A percentile compares a stretch with the other conserved stretches of the same genome.
Conservation (phyloP, 2,888 invertebrate genomes). For the Gandaritis pyraliata region DNA sequence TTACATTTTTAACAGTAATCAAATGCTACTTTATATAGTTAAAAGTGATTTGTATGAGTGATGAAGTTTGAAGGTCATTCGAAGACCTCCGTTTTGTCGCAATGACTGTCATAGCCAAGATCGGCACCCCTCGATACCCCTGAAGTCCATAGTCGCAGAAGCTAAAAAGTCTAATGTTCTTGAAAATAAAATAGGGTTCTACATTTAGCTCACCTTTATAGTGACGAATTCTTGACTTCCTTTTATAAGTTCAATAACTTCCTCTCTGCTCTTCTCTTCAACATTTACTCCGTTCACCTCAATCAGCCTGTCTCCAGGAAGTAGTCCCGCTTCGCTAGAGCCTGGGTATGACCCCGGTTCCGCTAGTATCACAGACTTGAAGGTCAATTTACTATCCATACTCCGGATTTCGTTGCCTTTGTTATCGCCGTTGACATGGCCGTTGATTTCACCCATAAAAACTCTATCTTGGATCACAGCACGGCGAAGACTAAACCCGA, state of each 20-base stretch:
- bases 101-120: neutral
- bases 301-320: slow-evolving; percentile 97
- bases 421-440: slow-evolving; percentile 72
- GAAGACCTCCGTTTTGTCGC: neutral
- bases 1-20: slow-evolving; percentile 19
- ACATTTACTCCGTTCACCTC: slow-evolving; percentile 95
- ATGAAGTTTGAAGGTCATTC: neutral
- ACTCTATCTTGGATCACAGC: slow-evolving; percentile 92
- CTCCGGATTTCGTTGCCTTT: slow-evolving; percentile 65
- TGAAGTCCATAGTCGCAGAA: too few species aligned
- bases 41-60: neutral
- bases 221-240: slow-evolving; percentile 92
- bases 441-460: slow-evolving; percentile 70
- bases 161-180: too few species aligned
- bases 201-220: slow-evolving; percentile 88
- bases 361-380: slow-evolving; percentile 93
- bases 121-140: too few species aligned
- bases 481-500: slow-evolving; percentile 96
- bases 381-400: slow-evolving; percentile 78
- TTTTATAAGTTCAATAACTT: slow-evolving; percentile 96
- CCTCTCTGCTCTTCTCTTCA: slow-evolving; percentile 93
- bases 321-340: slow-evolving; percentile 91
- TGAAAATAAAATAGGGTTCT: neutral
- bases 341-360: slow-evolving; percentile 93
- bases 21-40: neutral